Conservation (phyloP, 1,140 invertebrate species). For the Tribolium castaneum region DNA sequence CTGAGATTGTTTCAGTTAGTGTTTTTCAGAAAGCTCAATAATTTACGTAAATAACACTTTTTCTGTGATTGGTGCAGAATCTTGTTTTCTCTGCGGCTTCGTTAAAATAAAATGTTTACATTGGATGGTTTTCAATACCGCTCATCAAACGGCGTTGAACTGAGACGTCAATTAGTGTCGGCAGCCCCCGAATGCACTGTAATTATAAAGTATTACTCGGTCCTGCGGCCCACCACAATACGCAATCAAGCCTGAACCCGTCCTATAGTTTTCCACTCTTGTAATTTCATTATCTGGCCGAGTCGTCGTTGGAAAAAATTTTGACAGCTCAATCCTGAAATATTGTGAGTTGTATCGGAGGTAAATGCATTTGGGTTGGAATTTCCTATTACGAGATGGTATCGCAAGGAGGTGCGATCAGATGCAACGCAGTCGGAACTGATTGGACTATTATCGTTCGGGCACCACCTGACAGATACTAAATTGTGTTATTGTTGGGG, state of each 20-base stretch:
- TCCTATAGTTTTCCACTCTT: slow-evolving; percentile 41
- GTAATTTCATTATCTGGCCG: slow-evolving; percentile 16
- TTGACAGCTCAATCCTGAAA: slow-evolving; percentile 33
- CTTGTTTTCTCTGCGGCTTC: background rate
- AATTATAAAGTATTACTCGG: slow-evolving; percentile 45
- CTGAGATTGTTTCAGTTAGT: too few relatives aligned
- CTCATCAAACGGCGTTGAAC: slow-evolving; percentile 37
- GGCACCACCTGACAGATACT: slow-evolving; percentile 42
- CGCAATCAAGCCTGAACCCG: slow-evolving; percentile 47
- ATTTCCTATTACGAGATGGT: slow-evolving; percentile 38
- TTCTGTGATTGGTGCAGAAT: background rate
- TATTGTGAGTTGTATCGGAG: slow-evolving; percentile 17
- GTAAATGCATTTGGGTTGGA: slow-evolving; percentile 33
- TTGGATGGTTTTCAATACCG: slow-evolving; percentile 32
- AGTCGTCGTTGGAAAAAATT: background rate
- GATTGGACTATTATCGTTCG: slow-evolving; percentile 37
- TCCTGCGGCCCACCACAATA: slow-evolving; percentile 45
- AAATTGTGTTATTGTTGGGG: slow-evolving; percentile 37
- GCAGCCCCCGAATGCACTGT: slow-evolving; percentile 41
- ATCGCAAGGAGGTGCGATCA: slow-evolving; percentile 32
- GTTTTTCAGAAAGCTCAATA: too few relatives aligned
- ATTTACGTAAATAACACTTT: background rate
- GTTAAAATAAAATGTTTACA: slow-evolving; percentile 6
- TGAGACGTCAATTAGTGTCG: slow-evolving; percentile 45
- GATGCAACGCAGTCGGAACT: slow-evolving; percentile 22